Conservation (phyloP, 1,140 invertebrate genomes). For the Lepidotrigona ventralis region DNA sequence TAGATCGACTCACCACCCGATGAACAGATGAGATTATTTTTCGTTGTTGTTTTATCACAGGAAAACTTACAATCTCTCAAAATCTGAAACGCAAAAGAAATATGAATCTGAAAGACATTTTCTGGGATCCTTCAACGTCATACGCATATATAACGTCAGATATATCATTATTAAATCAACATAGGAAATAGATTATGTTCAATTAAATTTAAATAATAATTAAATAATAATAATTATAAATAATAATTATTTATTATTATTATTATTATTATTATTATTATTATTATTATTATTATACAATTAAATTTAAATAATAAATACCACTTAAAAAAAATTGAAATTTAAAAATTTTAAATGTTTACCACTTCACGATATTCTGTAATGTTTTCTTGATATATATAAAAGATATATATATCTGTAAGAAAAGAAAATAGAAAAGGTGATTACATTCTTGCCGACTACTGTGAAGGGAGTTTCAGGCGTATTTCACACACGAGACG, state of each 20-base stretch:
- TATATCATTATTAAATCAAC: not conserved
- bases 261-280: no score
- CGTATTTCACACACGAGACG: slow-evolving; percentile 42
- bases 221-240: no score
- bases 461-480: slow-evolving; percentile 23
- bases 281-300: no score
- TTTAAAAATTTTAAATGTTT: no score
- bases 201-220: no score
- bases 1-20: not conserved
- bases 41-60: not conserved
- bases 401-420: not conserved
- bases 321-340: no score
- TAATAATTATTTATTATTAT: no score
- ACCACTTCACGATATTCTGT: no score
- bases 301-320: no score
- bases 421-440: not conserved
- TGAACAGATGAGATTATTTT: not conserved
- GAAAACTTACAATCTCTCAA: not conserved
- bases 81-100: not conserved
- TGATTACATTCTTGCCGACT: not conserved
- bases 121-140: not conserved
- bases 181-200: no score
- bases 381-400: not conserved
- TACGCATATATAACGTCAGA: no score
- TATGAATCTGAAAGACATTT: not conserved